phyloP scores from a whole-genome alignment of 1,140 invertebrate genomes.

The Drosophila mauritiana region DNA sequence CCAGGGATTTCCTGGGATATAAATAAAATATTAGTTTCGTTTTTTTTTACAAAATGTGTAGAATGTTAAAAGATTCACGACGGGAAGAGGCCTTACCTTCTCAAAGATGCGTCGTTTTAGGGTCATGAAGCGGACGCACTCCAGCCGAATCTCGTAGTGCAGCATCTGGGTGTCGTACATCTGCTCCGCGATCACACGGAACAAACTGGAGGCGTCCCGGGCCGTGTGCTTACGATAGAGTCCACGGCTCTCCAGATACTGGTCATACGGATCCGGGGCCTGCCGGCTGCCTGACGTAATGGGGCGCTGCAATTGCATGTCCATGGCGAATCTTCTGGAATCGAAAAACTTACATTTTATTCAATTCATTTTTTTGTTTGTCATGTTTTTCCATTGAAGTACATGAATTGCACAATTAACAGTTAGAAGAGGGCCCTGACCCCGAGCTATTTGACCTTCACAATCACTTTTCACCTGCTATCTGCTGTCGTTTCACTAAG shows the following conservation, averaged over 20 bases:
- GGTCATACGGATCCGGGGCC: constrained; percentile 87
- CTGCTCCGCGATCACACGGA: constrained; percentile 93
- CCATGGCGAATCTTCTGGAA: constrained; percentile 4
- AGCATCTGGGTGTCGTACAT: constrained; percentile 92
- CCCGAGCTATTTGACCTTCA: too few relatives aligned
- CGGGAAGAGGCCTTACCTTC: constrained; percentile 75
- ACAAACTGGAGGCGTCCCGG: constrained; percentile 93
- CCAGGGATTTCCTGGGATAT: constrained; percentile 64
- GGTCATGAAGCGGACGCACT: constrained; percentile 90
- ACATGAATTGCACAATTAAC: background rate
- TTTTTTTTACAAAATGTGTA: too few relatives aligned
- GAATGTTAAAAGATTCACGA: too few relatives aligned
- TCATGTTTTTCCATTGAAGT: too few relatives aligned
- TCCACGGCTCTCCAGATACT: constrained; percentile 91
- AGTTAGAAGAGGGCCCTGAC: background rate
- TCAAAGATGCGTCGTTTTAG: constrained; percentile 86
- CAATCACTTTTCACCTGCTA: too few relatives aligned
- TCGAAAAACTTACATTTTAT: background rate
- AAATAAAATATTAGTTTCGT: too few relatives aligned
- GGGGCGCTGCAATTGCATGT: constrained; percentile 57
- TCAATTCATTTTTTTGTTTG: background rate
- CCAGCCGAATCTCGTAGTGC: constrained; percentile 89
- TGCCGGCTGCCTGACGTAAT: constrained; percentile 82
- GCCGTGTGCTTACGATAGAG: constrained; percentile 93
- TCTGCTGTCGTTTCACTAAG: too few relatives aligned